Evolutionary conservation across 2,888 invertebrate species (phyloP).

Genomic region (Melinopterus prodromus): DNA sequence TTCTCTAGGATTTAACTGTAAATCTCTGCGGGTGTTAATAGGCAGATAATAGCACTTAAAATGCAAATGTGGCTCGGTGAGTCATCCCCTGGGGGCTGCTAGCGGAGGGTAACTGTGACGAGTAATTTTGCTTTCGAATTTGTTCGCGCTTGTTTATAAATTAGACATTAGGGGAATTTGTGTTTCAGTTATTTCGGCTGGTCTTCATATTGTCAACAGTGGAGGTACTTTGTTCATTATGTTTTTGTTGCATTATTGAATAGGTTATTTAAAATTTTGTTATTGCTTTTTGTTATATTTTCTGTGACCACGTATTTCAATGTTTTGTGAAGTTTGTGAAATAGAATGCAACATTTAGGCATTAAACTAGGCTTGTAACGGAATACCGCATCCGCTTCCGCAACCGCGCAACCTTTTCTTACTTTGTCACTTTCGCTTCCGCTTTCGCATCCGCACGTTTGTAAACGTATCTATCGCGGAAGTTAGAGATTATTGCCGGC

Average conservation of each 20-base stretch:
- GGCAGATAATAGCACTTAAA: constrained; percentile 47
- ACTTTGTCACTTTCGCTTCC: too few species aligned
- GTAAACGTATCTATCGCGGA: too few species aligned
- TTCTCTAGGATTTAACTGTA: constrained; percentile 37
- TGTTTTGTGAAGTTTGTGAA: too few species aligned
- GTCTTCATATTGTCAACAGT: not conserved
- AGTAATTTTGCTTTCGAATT: constrained; percentile 4
- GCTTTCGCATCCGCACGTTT: too few species aligned
- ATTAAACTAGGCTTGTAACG: too few species aligned
- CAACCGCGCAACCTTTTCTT: too few species aligned
- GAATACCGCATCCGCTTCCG: too few species aligned
- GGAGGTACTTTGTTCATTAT: not conserved
- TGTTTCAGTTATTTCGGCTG: not conserved
- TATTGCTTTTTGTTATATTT: too few species aligned
- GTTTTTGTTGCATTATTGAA: not conserved
- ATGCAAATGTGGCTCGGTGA: constrained; percentile 41
- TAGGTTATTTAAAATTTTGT: not conserved
- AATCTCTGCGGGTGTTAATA: constrained; percentile 46
- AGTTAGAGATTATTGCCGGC: too few species aligned
- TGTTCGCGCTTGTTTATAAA: not conserved
- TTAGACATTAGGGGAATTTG: not conserved
- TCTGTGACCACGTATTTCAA: too few species aligned
- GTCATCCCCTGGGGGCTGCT: not conserved
- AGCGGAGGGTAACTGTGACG: not conserved
- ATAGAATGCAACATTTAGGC: too few species aligned